A percentile compares a stretch with the other conserved stretches of the same genome.
Evolutionary conservation across 2,113 vertebrate species (phyloP).

Genomic region (Toxotes jaculatrix): DNA sequence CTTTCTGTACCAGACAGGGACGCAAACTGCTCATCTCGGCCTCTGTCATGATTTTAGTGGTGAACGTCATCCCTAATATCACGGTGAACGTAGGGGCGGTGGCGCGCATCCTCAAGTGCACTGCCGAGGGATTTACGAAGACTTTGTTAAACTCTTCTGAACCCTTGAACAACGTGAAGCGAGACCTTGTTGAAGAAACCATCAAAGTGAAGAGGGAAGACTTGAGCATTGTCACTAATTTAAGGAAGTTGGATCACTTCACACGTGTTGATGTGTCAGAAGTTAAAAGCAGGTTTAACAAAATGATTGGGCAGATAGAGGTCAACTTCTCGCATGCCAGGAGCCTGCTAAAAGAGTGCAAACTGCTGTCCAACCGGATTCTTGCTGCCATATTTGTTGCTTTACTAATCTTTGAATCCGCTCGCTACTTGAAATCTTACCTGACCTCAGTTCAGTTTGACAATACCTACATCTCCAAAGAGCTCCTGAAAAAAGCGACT

Average conservation of each 20-base stretch:
- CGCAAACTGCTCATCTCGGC: slow-evolving; percentile 88
- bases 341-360: slow-evolving; percentile 68
- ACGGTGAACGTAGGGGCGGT: slow-evolving; percentile 84
- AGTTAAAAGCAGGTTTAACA: slow-evolving; percentile 78
- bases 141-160: slow-evolving; percentile 89
- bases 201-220: slow-evolving; percentile 1
- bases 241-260: slow-evolving; percentile 78
- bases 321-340: slow-evolving; percentile 84
- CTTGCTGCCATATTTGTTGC: slow-evolving; percentile 84
- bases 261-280: slow-evolving; percentile 80
- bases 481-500: slow-evolving; percentile 67
- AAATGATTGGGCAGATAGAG: slow-evolving; percentile 82
- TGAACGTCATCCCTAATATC: slow-evolving; percentile 89
- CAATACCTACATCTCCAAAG: slow-evolving; percentile 84
- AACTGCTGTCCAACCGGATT: slow-evolving; percentile 81
- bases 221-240: slow-evolving; percentile 57
- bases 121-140: slow-evolving; percentile 87
- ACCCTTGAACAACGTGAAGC: slow-evolving; percentile 79
- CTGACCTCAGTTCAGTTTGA: slow-evolving; percentile 89
- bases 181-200: slow-evolving; percentile 76
- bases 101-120: slow-evolving; percentile 87
- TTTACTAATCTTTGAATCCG: slow-evolving; percentile 84
- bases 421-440: slow-evolving; percentile 88
- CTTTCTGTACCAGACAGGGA: slow-evolving; percentile 89
- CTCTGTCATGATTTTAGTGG: slow-evolving; percentile 84